These are phyloP conservation scores for Coptodon bakossiorum DNA, from an alignment of 2,113 vertebrate genomes.

Conservation along the genomic window DNA sequence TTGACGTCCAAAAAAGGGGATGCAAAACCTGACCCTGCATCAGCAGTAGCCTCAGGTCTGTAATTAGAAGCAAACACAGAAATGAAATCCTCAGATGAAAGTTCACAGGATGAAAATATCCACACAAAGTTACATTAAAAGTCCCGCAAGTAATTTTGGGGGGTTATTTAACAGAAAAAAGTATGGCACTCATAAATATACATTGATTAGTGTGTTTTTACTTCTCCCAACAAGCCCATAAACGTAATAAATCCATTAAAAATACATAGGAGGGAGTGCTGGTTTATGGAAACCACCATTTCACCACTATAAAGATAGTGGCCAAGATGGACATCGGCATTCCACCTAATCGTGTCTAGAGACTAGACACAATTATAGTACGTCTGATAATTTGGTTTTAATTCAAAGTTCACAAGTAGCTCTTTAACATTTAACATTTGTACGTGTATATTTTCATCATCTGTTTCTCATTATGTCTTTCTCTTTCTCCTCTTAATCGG, in stretches of 20 bases:
- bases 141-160: neutral
- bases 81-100: constrained; percentile 28
- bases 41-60: neutral
- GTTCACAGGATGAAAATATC: neutral
- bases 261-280: neutral
- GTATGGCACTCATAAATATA: neutral
- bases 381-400: neutral
- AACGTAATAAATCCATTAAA: neutral
- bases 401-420: neutral
- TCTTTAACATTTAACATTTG: neutral
- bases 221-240: neutral
- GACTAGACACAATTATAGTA: neutral
- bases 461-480: neutral
- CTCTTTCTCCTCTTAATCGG: neutral
- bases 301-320: neutral
- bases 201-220: neutral
- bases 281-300: neutral
- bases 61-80: constrained; percentile 46
- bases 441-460: neutral
- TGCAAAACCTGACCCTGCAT: constrained; percentile 1
- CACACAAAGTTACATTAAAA: neutral
- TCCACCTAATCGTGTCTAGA: neutral
- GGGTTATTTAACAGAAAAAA: neutral
- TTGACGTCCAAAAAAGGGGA: constrained; percentile 13
- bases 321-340: neutral